phyloP scores from a whole-genome alignment of 2,888 invertebrate species.

The Stratiomys singularior region DNA sequence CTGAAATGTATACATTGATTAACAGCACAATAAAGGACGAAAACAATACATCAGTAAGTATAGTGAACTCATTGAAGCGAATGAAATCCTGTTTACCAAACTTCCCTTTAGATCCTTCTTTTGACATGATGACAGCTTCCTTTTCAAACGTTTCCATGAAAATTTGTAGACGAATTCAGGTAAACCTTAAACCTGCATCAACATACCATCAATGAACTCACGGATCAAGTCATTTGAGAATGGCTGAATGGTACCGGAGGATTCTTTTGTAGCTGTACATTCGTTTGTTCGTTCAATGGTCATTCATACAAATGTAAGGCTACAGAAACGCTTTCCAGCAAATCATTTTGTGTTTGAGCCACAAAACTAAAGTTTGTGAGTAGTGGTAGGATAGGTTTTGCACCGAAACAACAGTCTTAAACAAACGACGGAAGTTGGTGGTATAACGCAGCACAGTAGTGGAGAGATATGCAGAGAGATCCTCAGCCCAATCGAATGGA shows the following conservation, averaged over 20 bases:
- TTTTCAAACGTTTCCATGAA: not conserved
- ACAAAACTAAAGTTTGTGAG: not conserved
- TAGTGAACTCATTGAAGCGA: no score
- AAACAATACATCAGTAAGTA: no score
- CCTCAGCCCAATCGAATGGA: not conserved
- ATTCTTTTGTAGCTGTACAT: not conserved
- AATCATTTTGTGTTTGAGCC: no score
- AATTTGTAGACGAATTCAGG: not conserved
- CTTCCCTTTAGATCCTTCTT: not conserved
- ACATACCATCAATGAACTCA: not conserved
- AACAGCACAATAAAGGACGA: no score
- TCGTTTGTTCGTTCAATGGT: not conserved
- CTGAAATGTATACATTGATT: no score
- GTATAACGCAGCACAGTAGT: not conserved
- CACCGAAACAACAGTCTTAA: not conserved
- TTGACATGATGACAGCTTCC: not conserved
- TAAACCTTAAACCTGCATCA: not conserved
- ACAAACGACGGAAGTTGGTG: not conserved
- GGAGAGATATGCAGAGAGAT: not conserved
- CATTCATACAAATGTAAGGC: not conserved
- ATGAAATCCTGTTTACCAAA: not conserved
- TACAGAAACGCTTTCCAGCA: not conserved
- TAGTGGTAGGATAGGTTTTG: not conserved
- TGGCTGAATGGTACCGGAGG: not conserved
- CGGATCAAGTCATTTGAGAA: not conserved